These are phyloP conservation scores for Apogon talboti DNA, from an alignment of 2,797 vertebrate genomes.

Conservation along the genomic window DNA sequence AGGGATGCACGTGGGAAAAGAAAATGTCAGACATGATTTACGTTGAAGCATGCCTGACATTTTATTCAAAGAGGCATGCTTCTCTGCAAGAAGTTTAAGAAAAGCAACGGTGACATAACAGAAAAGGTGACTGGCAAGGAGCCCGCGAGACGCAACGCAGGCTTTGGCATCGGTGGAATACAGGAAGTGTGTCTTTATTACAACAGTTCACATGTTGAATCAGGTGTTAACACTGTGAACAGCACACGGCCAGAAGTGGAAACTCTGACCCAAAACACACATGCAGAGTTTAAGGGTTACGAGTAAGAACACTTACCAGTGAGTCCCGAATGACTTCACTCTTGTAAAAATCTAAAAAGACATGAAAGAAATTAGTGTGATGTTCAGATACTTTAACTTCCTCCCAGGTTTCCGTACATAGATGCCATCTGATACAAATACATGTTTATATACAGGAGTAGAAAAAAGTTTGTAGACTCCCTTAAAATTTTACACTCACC, in stretches of 20 bases:
- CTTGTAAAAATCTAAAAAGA: constrained; percentile 93
- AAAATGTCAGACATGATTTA: constrained; percentile 9
- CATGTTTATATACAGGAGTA: too few relatives aligned
- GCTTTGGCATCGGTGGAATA: constrained; percentile 4
- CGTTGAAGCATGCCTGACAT: constrained; percentile 9
- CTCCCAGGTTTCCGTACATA: background rate
- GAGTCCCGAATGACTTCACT: constrained; percentile 98
- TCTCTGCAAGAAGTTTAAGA: background rate
- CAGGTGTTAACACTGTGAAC: background rate
- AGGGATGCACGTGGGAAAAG: background rate
- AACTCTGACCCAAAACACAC: background rate
- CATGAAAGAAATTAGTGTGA: constrained; percentile 7
- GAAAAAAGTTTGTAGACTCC: too few relatives aligned
- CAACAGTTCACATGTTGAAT: background rate
- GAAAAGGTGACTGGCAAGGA: background rate
- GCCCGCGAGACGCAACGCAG: constrained; percentile 2
- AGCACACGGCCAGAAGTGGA: constrained; percentile 7
- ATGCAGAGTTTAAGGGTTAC: background rate
- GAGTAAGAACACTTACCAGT: constrained; percentile 89
- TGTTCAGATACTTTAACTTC: too few relatives aligned
- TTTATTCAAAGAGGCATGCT: constrained; percentile 3
- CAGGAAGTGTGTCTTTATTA: constrained; percentile 15
- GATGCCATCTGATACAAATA: too few relatives aligned
- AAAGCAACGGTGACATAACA: background rate
- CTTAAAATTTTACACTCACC: too few relatives aligned